Evolutionary conservation across 2,113 vertebrate species (phyloP), one percentile per base, ranked within the genome.

Genomic region (Podarcis raffonei): DNA sequence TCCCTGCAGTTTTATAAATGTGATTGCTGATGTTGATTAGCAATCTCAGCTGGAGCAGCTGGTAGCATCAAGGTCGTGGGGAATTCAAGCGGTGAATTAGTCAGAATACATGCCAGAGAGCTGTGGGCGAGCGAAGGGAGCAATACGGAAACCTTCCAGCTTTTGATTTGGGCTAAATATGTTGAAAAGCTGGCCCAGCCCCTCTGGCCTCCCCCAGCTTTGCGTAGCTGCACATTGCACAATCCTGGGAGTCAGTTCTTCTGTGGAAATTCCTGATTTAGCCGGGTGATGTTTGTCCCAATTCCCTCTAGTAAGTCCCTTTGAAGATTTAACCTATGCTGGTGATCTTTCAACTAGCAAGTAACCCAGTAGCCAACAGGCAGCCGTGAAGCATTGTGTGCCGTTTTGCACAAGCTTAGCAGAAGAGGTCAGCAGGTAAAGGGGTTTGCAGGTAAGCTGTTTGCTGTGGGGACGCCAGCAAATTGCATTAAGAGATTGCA

Each of bases 401-500:
- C 69, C 27, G 81, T 20, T 81, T 88, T 48, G n/a, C 62, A 66
- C 59, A 68, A 88, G 81, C 59, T 68, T 83, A 57, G 53, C 4
- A 3, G 27, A 25, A 22, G 48, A 35, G 72, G 72, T 83, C 81
- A 88, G 53, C 72, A 83, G 72, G 72, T 75, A 83, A 77, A 83
- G 59, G 39, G n/a, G 72, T 83, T 88, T 83, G 25, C 72, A 77
- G 72, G 71, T 86, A 86, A 86, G 75, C 85, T 4, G 37, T 68
- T 69, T 79, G 85, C 59, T 78, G 59, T 86, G 75, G 39, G 75
- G 76, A 86, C 4, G 85, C 85, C 39, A 12, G 75, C 62, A 88
- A 77, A 83, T 88, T 83, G 71, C 69, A 82, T 75, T 88, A 83
- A 68, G 87, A 22, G 81, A 77, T 77, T 83, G 80, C 22, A 35